These are phyloP conservation scores for Teleogryllus occipitalis DNA, from an alignment of 1,140 invertebrate species.

Conservation along the genomic window DNA sequence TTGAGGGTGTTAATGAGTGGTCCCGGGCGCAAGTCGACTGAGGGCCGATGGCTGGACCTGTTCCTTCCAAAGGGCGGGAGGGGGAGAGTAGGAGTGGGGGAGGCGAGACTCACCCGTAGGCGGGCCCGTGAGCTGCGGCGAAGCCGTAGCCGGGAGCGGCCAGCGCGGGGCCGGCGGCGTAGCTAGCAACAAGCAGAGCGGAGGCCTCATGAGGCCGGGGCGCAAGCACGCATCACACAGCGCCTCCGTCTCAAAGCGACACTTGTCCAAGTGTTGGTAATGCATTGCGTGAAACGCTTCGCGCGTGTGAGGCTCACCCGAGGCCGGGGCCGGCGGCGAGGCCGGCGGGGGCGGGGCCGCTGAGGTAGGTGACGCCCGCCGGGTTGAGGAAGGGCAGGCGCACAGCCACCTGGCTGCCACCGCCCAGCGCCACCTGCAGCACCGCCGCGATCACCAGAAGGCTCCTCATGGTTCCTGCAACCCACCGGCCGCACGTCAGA, in stretches of 20 bases:
- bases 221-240: not conserved
- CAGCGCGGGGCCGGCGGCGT: constrained; percentile 23
- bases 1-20: constrained; percentile 17
- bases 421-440: constrained; percentile 10
- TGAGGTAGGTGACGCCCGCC: constrained; percentile 40
- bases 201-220: not conserved
- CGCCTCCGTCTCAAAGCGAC: constrained; percentile 22
- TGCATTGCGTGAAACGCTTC: not conserved
- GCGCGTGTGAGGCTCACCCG: not conserved
- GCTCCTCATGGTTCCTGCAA: constrained; percentile 14
- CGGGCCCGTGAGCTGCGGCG: constrained; percentile 25
- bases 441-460: constrained; percentile 14
- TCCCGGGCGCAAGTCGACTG: constrained; percentile 32
- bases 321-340: constrained; percentile 26
- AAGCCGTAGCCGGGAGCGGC: constrained; percentile 29
- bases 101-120: not conserved
- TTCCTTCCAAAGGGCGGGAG: constrained; percentile 11
- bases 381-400: constrained; percentile 41
- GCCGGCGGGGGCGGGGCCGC: constrained; percentile 29
- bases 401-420: constrained; percentile 33
- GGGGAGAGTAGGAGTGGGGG: not conserved
- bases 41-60: constrained; percentile 32
- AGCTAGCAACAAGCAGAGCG: constrained; percentile 21
- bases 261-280: constrained; percentile 19
- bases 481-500: not conserved